A percentile compares a stretch with the other conserved stretches of the same genome.
Conservation (phyloP, 2,888 invertebrate genomes). For the Gastrophysa polygoni region DNA sequence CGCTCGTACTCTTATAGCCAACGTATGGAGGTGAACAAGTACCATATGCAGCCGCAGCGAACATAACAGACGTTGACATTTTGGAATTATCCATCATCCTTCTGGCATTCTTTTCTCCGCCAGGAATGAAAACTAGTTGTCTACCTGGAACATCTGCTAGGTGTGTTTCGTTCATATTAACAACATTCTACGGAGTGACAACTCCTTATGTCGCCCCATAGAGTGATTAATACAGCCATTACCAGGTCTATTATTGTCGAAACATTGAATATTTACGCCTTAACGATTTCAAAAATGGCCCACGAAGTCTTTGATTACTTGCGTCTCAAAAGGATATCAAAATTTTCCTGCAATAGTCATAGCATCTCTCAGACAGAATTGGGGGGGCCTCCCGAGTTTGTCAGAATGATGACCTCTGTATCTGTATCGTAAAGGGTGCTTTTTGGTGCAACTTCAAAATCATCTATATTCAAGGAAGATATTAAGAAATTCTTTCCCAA, state of each 20-base stretch:
- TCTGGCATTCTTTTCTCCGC: constrained; percentile 4
- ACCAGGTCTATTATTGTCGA: constrained; percentile 22
- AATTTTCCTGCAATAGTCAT: constrained; percentile 14
- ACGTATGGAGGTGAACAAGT: background rate
- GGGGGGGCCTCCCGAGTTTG: background rate
- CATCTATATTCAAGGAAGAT: too few relatives aligned
- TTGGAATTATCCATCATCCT: constrained; percentile 20
- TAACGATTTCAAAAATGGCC: constrained; percentile 42
- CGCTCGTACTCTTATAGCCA: background rate
- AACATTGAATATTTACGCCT: constrained; percentile 18
- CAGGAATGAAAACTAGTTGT: constrained; percentile 1
- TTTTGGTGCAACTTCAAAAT: too few relatives aligned
- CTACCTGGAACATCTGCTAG: constrained; percentile 17
- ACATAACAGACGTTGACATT: constrained; percentile 26
- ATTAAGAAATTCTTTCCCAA: too few relatives aligned
- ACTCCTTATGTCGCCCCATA: constrained; percentile 16
- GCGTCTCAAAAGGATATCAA: constrained; percentile 55
- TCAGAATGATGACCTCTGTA: background rate
- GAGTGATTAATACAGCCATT: constrained; percentile 20
- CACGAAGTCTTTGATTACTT: constrained; percentile 42
- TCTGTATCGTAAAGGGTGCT: too few relatives aligned
- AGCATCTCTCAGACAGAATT: background rate
- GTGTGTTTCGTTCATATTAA: constrained; percentile 18
- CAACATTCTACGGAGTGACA: constrained; percentile 21
- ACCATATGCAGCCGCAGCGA: constrained; percentile 4